phyloP scores from a whole-genome alignment of 2,113 vertebrate species.

The Ctenomys sociabilis region DNA sequence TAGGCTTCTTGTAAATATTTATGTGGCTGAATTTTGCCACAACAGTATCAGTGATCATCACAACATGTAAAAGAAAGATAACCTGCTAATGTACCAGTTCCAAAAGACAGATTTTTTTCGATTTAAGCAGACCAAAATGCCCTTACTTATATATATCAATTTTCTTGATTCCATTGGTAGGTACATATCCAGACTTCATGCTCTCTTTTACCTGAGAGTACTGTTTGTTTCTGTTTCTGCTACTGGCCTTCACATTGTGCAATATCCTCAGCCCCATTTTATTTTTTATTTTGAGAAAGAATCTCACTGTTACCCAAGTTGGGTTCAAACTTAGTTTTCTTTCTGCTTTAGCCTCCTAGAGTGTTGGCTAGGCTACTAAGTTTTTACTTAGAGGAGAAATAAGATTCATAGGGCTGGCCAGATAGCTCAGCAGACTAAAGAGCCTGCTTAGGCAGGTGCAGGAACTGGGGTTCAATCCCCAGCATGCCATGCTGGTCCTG shows the following conservation, averaged over 20 bases:
- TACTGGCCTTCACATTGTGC: background rate
- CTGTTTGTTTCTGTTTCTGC: background rate
- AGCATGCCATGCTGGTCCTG: no score
- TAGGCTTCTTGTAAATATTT: no score
- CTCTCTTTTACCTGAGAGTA: slow-evolving; percentile 13
- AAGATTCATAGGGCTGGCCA: background rate
- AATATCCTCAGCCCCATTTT: background rate
- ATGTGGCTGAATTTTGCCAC: background rate
- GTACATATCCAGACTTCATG: background rate
- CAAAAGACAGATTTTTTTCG: background rate
- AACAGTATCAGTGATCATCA: background rate
- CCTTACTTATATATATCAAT: background rate
- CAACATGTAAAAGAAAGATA: background rate
- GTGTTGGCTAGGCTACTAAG: background rate
- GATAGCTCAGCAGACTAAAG: no score
- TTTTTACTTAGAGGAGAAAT: slow-evolving; percentile 33
- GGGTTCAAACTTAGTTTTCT: background rate
- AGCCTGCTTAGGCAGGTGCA: no score
- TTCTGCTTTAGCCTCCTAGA: background rate
- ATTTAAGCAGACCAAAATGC: no score
- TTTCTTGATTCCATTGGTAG: slow-evolving; percentile 15
- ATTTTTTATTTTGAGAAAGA: background rate
- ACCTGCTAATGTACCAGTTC: background rate
- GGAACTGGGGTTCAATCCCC: no score
- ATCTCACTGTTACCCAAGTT: background rate